Evolutionary conservation across 2,888 invertebrate genomes (phyloP), one percentile per base, ranked within the genome.

Genomic region (Allacma fusca): DNA sequence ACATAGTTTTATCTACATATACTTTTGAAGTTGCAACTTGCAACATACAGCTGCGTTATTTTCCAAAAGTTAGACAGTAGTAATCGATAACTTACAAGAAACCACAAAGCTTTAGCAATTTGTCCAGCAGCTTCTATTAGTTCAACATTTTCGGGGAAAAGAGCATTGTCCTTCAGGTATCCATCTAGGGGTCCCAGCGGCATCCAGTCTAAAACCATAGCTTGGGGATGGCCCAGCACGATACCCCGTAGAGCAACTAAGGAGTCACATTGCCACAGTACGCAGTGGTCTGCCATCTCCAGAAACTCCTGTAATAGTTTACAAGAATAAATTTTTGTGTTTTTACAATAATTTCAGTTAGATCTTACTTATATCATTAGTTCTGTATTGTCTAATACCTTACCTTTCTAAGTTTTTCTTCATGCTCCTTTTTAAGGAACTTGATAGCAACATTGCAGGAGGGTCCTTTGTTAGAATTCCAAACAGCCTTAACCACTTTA

Each of bases 101-200:
- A 94, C 91, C 94, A 95, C 29, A 96, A 88, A 13, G 95, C 96
- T 40, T 93, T 92, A 0, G 95, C 94, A 74, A 96, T 86, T 75
- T 92, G 92, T 34, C 93, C 92, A 13, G 93, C 90, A 64, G 94
- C 93, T 86, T 95, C 94, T 82, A 95, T 91, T 82, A 96, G 88
- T 85, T 95, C 94, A 0, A 92, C 90, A 78, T 84, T 83, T 77
- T 85, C 84, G 5, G 86, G 77, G 21, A 81, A 81, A 7, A 80
- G 75, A 29, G 85, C 86, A 70, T 85, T 80, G 59, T 83, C 80
- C 68, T 77, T 80, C 21, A 87, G 88, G 86, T 93, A 94, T 68
- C 88, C 88, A 85, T 95, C 93, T 19, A 96, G 89, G 0, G 93
- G 91, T 65, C 96, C 96, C 50, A 91, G 89, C 9, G 91, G 91